Percentiles rank a stretch among this genome's conserved stretches.
phyloP scores from a whole-genome alignment of 2,113 vertebrate species.

The Scatophagus argus region DNA sequence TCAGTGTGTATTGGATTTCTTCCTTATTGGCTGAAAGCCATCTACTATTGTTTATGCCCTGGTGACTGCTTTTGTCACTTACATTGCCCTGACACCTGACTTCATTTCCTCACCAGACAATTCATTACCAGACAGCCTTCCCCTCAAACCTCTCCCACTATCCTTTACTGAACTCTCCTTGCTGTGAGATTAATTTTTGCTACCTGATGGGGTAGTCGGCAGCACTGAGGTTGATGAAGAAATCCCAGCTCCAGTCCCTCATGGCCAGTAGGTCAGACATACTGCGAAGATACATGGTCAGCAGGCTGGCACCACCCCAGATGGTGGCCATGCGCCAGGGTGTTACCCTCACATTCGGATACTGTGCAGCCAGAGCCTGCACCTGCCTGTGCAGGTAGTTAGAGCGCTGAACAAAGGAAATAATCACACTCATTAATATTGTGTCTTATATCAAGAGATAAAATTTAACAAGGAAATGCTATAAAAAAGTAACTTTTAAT shows the following conservation, averaged over 20 bases:
- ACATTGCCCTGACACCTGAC: not conserved
- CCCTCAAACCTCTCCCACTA: not conserved
- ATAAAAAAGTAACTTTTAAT: not conserved
- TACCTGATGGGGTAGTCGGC: conserved; percentile 99
- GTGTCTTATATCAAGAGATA: not conserved
- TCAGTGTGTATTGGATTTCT: conserved; percentile 60
- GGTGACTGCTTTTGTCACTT: conserved; percentile 23
- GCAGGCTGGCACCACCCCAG: conserved; percentile 97
- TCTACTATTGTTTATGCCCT: conserved; percentile 31
- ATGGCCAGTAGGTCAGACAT: conserved; percentile 97
- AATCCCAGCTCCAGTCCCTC: conserved; percentile 98
- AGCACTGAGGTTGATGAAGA: conserved; percentile 99
- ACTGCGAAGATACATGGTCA: conserved; percentile 95
- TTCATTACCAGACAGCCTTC: not conserved
- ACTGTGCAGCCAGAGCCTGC: conserved; percentile 87
- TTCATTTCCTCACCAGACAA: conserved; percentile 24
- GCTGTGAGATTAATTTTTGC: not conserved
- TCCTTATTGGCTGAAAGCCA: conserved; percentile 39
- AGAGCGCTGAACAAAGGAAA: conserved; percentile 86
- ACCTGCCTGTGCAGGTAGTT: conserved; percentile 96
- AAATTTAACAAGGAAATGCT: not conserved
- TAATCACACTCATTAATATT: not conserved
- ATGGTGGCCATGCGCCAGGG: conserved; percentile 98
- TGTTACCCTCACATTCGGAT: conserved; percentile 93
- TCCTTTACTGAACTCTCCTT: not conserved